phyloP scores from a whole-genome alignment of 2,797 vertebrate species.

The Columba guinea region DNA sequence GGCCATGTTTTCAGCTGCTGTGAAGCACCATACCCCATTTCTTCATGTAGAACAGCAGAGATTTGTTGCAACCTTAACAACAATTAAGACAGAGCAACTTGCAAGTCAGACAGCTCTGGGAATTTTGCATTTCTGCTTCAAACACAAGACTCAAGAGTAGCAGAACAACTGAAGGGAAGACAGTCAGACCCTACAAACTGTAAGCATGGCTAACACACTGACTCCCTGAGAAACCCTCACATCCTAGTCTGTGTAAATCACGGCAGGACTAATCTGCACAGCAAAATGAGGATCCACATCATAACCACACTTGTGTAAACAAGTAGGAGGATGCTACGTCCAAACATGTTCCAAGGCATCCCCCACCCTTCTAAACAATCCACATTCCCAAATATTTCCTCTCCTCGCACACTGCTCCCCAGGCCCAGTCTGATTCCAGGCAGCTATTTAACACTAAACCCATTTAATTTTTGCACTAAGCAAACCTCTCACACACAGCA shows the following conservation, averaged over 20 bases:
- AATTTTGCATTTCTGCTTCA: neutral
- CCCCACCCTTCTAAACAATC: neutral
- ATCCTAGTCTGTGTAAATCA: fast-evolving
- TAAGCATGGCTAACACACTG: neutral
- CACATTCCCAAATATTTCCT: neutral
- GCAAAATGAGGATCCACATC: neutral
- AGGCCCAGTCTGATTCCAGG: neutral
- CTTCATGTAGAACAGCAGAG: neutral
- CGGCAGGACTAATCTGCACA: neutral
- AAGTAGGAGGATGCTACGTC: neutral
- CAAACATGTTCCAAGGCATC: neutral
- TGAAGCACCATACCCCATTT: neutral
- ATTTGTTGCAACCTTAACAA: neutral
- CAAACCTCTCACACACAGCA: neutral
- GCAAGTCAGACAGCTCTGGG: neutral
- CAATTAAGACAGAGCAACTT: neutral
- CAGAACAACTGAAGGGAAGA: neutral
- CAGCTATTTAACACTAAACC: neutral
- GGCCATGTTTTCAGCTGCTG: neutral
- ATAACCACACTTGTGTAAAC: neutral
- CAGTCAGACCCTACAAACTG: neutral
- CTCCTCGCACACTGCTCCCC: neutral
- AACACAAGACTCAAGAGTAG: neutral
- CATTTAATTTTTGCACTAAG: neutral
- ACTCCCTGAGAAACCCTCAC: neutral